Evolutionary conservation across 2,797 vertebrate genomes (phyloP).

Genomic region (Antennarius maculatus): DNA sequence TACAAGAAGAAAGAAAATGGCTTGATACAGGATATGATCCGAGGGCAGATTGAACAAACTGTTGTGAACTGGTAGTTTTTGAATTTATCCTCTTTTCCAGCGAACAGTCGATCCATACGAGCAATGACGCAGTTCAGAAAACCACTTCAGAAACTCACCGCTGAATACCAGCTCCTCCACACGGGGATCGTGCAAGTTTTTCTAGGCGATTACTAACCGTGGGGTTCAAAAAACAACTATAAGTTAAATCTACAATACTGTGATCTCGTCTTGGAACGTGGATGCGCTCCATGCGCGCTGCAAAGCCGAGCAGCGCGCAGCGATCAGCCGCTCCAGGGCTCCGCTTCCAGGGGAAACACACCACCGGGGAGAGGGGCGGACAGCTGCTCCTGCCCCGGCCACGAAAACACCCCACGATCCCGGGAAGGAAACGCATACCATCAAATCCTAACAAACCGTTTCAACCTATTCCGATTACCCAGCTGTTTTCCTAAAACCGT

Average conservation of each 20-base stretch:
- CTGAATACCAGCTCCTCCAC: conserved; percentile 5
- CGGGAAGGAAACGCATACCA: conserved; percentile 13
- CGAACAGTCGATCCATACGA: conserved; percentile 55
- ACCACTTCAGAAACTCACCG: conserved; percentile 70
- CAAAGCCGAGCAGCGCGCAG: conserved; percentile 31
- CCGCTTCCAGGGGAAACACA: conserved; percentile 51
- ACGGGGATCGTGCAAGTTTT: neutral
- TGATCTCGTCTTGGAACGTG: conserved; percentile 12
- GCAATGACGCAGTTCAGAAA: conserved; percentile 82
- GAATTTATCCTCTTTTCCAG: conserved; percentile 54
- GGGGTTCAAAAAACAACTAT: conserved; percentile 2
- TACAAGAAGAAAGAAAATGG: conserved; percentile 46
- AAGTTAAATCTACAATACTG: conserved; percentile 37
- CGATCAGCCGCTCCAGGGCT: conserved; percentile 61
- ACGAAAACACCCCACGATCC: conserved; percentile 7
- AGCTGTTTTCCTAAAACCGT: conserved; percentile 23
- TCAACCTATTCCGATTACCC: conserved; percentile 25
- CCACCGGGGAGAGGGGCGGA: conserved; percentile 37
- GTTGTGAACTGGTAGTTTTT: conserved; percentile 56
- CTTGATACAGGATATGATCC: conserved; percentile 36
- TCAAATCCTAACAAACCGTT: conserved; percentile 22
- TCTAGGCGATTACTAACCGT: neutral
- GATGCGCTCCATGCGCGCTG: conserved; percentile 2
- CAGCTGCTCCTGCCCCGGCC: conserved; percentile 39
- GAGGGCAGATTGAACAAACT: conserved; percentile 27